Percentiles rank a stretch among this genome's conserved stretches.
Evolutionary conservation across 2,797 vertebrate genomes (phyloP).

Genomic region (Vultur gryphus): DNA sequence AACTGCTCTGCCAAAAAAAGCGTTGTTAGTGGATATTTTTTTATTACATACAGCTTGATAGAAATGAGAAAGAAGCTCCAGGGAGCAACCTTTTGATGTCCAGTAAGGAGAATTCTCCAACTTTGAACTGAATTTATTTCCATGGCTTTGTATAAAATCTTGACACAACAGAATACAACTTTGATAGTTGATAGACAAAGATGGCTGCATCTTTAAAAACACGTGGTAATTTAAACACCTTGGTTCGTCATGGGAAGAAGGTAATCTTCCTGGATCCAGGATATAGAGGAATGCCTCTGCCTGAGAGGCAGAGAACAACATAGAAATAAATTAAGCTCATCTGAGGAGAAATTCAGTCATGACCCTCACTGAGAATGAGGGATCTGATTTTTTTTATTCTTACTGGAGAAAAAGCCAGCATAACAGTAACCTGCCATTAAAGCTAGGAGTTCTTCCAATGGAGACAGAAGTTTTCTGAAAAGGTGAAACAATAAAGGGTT

Average conservation of each 20-base stretch:
- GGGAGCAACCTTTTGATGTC: background rate
- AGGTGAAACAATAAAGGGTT: background rate
- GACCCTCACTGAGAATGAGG: background rate
- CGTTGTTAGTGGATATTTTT: background rate
- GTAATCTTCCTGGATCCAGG: background rate
- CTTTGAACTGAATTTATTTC: background rate
- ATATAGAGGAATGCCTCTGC: background rate
- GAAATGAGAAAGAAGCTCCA: background rate
- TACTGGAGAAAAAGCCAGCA: background rate
- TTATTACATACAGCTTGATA: background rate
- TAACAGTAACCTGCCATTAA: background rate
- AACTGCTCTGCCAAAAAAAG: background rate
- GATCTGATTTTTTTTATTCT: background rate
- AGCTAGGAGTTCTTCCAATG: background rate
- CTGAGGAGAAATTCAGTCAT: background rate
- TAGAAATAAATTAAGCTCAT: background rate
- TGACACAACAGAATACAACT: background rate
- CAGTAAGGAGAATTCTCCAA: background rate
- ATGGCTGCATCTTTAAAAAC: background rate
- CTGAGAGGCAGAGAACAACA: background rate
- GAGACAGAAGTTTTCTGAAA: background rate
- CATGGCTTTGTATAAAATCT: background rate
- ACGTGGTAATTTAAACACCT: background rate
- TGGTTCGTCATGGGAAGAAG: background rate
- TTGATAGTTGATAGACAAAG: background rate